Conservation (phyloP, 2,888 invertebrate species). For the Torymus tubicola region DNA sequence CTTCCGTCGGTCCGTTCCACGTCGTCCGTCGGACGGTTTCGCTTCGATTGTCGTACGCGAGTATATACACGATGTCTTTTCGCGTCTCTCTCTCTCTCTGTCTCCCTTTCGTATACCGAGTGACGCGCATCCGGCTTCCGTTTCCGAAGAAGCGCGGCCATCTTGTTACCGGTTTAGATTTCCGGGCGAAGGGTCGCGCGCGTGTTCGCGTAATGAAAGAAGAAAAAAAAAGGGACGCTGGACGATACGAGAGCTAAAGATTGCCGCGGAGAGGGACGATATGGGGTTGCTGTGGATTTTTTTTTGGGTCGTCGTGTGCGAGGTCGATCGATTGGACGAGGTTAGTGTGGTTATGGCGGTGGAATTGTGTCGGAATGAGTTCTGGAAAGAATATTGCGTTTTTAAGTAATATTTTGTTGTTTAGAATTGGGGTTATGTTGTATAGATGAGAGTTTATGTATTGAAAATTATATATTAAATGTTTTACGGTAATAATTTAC, state of each 20-base stretch:
- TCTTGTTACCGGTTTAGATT: conserved; percentile 75
- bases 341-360: no score
- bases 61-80: conserved; percentile 14
- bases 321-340: no score
- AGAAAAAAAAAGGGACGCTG: neutral
- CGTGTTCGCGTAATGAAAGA: neutral
- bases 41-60: conserved; percentile 42
- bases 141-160: conserved; percentile 73
- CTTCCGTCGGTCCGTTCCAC: neutral
- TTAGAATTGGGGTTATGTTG: no score
- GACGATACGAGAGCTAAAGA: neutral
- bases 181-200: conserved; percentile 59
- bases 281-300: neutral
- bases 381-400: no score
- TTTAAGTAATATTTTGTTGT: no score
- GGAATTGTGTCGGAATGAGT: no score
- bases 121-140: conserved; percentile 76
- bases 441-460: no score
- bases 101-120: conserved; percentile 73
- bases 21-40: conserved; percentile 21
- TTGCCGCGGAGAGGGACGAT: neutral
- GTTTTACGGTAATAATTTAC: no score
- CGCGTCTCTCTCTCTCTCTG: conserved; percentile 61
- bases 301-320: neutral
- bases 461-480: no score